A percentile compares a stretch with the other conserved stretches of the same genome.
phyloP scores from a whole-genome alignment of 2,888 invertebrate genomes.

The Hydrotaea cyrtoneurina region DNA sequence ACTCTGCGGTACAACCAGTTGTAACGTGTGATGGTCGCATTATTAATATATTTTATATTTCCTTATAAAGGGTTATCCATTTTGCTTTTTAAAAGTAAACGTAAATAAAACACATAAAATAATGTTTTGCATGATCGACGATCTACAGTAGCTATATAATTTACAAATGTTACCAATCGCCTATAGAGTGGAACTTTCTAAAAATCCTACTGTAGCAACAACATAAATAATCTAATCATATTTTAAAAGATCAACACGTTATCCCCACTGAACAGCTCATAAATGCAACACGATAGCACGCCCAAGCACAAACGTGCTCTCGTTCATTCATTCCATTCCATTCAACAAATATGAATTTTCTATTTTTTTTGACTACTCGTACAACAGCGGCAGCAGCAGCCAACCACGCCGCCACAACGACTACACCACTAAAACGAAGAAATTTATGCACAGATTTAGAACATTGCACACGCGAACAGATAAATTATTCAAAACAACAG shows the following conservation, averaged over 20 bases:
- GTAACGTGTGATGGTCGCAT: too few species aligned
- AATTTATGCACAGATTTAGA: conserved; percentile 67
- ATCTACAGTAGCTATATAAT: too few species aligned
- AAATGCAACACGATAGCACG: not conserved
- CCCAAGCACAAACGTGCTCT: not conserved
- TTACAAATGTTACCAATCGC: too few species aligned
- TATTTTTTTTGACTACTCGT: not conserved
- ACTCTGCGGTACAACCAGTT: too few species aligned
- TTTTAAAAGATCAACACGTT: conserved; percentile 27
- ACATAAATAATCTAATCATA: conserved; percentile 19
- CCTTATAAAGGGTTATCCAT: too few species aligned
- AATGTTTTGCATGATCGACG: too few species aligned
- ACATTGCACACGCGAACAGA: conserved; percentile 64
- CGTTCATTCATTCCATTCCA: too few species aligned
- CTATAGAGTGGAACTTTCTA: too few species aligned
- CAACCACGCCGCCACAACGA: too few species aligned
- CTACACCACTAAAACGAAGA: conserved; percentile 5
- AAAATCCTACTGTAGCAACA: not conserved
- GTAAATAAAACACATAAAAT: too few species aligned
- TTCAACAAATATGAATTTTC: conserved; percentile 2
- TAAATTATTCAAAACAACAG: conserved; percentile 1
- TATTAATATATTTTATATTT: too few species aligned
- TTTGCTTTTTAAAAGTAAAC: too few species aligned
- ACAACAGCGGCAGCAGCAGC: not conserved
- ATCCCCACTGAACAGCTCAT: not conserved